These are phyloP conservation scores for Enteromius thamalakanensis DNA, from an alignment of 2,797 vertebrate species.

Conservation along the genomic window DNA sequence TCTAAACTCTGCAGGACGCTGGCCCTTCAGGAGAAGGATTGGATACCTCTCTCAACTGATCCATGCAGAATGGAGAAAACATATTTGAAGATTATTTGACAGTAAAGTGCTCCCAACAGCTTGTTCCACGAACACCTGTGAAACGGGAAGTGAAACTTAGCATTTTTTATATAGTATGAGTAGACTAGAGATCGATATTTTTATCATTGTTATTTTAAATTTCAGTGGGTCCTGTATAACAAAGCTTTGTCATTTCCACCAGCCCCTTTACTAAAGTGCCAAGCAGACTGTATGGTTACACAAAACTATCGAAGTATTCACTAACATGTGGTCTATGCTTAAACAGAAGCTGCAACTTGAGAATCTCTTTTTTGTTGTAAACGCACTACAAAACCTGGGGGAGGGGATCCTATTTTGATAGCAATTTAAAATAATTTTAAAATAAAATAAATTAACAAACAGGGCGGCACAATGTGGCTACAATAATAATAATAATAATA, in stretches of 20 bases:
- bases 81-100: background rate
- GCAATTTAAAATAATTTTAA: background rate
- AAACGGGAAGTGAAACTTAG: background rate
- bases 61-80: background rate
- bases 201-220: background rate
- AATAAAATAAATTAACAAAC: background rate
- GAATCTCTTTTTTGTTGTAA: background rate
- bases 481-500: background rate
- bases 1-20: background rate
- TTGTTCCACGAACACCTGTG: background rate
- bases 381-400: background rate
- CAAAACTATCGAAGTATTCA: background rate
- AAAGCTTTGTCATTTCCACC: background rate
- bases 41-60: background rate
- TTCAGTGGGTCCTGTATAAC: background rate
- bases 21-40: background rate
- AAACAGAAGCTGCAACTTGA: background rate
- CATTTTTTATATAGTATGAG: background rate
- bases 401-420: background rate
- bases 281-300: background rate
- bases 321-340: background rate
- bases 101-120: background rate
- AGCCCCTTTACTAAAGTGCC: background rate
- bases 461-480: background rate
- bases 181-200: background rate